Conservation (phyloP, 2,113 vertebrate genomes). For the Helogale parvula region DNA sequence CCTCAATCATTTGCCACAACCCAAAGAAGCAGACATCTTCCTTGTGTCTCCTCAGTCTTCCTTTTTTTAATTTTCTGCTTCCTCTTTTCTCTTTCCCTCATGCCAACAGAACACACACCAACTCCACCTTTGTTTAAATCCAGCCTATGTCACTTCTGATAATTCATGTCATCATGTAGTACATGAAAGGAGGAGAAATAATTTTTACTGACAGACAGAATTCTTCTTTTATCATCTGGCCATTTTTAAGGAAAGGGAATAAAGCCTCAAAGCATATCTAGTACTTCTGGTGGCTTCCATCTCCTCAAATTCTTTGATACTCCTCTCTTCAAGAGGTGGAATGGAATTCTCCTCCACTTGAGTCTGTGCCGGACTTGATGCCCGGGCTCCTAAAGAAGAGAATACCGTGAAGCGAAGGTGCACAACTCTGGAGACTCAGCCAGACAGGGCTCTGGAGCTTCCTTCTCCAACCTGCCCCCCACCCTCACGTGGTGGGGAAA, state of each 20-base stretch:
- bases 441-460: not conserved
- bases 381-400: not conserved
- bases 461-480: not conserved
- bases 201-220: not conserved
- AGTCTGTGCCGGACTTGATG: not conserved
- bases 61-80: not conserved
- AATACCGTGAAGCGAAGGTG: not conserved
- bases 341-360: not conserved
- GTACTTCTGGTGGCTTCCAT: not conserved
- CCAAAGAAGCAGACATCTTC: not conserved
- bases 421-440: accelerated
- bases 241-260: not conserved
- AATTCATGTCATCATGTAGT: not conserved
- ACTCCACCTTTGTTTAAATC: not conserved
- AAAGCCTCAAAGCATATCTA: not conserved
- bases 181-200: not conserved
- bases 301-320: not conserved
- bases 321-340: not conserved
- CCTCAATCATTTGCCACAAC: not conserved
- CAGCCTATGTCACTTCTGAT: not conserved
- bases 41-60: not conserved
- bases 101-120: not conserved
- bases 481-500: accelerated
- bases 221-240: not conserved
- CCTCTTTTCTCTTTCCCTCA: not conserved